A percentile compares a stretch with the other conserved stretches of the same genome.
These are phyloP conservation scores for Paelopatides confundens DNA, from an alignment of 53 echinoderm and acorn worm species.

Conservation along the genomic window DNA sequence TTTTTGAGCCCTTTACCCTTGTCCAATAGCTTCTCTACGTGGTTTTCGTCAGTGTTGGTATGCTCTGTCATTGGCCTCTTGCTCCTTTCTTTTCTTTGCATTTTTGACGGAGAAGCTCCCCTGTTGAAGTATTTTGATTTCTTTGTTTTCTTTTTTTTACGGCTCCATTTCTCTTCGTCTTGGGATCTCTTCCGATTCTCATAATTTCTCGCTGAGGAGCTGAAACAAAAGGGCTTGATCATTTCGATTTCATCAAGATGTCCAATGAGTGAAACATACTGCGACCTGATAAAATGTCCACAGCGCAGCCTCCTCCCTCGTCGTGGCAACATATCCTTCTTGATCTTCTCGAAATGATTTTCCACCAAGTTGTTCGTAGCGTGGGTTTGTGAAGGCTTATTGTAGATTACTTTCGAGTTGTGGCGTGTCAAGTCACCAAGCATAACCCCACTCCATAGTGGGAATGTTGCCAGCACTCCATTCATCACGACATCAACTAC, in stretches of 20 bases:
- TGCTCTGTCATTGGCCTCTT: not conserved
- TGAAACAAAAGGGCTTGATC: not conserved
- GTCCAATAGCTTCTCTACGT: not conserved
- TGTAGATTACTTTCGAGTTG: not conserved
- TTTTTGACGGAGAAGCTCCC: not conserved
- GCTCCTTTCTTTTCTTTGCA: not conserved
- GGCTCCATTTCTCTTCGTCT: not conserved
- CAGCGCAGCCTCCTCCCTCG: not conserved
- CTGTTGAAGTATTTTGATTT: not conserved
- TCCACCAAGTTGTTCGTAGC: slow-evolving; percentile 29
- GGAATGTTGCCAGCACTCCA: not conserved
- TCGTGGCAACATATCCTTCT: not conserved
- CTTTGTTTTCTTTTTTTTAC: not conserved
- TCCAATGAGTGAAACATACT: not conserved
- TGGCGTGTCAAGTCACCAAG: not conserved
- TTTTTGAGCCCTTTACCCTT: no score
- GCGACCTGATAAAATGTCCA: not conserved
- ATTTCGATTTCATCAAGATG: not conserved
- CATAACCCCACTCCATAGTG: not conserved
- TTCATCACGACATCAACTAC: not conserved
- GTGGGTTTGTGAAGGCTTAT: not conserved
- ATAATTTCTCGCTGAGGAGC: not conserved
- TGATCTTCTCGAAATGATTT: slow-evolving; percentile 27
- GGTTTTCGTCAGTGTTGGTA: no score
- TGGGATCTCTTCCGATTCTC: not conserved